Percentiles rank a stretch among this genome's conserved stretches.
Conservation (phyloP, 2,888 invertebrate species). For the Nemotelus nigrinus region DNA sequence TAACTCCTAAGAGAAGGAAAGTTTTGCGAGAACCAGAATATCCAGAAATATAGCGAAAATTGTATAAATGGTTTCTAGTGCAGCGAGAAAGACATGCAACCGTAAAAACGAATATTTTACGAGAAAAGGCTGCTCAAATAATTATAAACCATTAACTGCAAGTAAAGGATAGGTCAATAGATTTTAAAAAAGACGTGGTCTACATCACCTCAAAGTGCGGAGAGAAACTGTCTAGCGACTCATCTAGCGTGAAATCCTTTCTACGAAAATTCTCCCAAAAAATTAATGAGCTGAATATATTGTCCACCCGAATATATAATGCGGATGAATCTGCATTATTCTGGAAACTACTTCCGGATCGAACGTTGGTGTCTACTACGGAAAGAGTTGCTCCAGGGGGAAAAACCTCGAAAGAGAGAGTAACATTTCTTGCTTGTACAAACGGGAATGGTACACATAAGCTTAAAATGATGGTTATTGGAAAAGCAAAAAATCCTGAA, state of each 20-base stretch:
- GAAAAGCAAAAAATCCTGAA: constrained; percentile 23
- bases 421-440: background rate
- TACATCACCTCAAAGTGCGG: constrained; percentile 10
- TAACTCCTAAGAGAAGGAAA: constrained; percentile 13
- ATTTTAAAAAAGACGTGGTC: constrained; percentile 14
- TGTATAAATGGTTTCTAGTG: constrained; percentile 4
- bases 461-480: constrained; percentile 25
- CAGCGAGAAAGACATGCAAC: constrained; percentile 13
- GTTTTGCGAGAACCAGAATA: constrained; percentile 11
- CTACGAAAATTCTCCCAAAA: constrained; percentile 5
- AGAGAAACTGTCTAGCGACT: constrained; percentile 9
- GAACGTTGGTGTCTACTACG: constrained; percentile 13
- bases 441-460: constrained; percentile 18
- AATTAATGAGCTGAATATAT: constrained; percentile 3
- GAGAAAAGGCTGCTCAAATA: constrained; percentile 13
- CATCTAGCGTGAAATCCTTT: background rate
- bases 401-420: constrained; percentile 28
- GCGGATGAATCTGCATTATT: constrained; percentile 17
- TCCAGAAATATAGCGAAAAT: constrained; percentile 17
- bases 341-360: constrained; percentile 28
- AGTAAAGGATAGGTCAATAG: constrained; percentile 8
- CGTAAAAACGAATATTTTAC: constrained; percentile 22
- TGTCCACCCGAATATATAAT: constrained; percentile 7
- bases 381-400: constrained; percentile 21
- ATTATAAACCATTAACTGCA: constrained; percentile 17